Conservation (phyloP, 2,113 vertebrate genomes). For the Athene noctua region DNA sequence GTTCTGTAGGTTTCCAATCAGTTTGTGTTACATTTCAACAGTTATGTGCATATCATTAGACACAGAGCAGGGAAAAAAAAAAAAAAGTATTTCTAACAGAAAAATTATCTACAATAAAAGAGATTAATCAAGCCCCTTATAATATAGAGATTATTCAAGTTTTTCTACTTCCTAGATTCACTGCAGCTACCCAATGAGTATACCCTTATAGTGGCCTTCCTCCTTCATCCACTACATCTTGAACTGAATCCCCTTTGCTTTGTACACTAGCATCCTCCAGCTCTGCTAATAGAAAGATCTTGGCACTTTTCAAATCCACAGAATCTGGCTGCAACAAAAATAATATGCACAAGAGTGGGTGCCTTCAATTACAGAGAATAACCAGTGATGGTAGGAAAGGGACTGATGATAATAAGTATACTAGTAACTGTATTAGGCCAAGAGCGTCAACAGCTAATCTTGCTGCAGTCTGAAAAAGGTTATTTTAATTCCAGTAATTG, state of each 20-base stretch:
- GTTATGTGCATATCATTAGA: rapidly evolving
- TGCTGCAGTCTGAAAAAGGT: conserved; percentile 12
- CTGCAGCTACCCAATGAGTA: neutral
- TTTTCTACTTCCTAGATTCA: neutral
- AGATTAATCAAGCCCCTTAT: neutral
- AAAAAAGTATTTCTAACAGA: neutral
- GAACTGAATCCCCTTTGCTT: neutral
- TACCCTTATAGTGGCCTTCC: neutral
- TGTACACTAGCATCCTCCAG: neutral
- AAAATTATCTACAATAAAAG: neutral
- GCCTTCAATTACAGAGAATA: neutral
- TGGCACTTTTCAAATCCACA: neutral
- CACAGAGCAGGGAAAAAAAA: neutral
- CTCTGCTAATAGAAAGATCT: neutral
- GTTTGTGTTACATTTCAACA: neutral
- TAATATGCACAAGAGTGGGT: rapidly evolving
- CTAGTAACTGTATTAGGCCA: neutral
- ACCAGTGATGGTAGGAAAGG: neutral
- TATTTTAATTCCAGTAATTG: conserved; percentile 53
- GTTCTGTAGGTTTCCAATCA: neutral
- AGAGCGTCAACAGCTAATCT: conserved; percentile 8
- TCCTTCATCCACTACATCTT: neutral
- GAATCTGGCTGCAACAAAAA: neutral
- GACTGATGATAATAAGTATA: neutral
- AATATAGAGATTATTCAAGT: neutral